Percentiles rank a stretch among this genome's conserved stretches.
phyloP scores from a whole-genome alignment of 2,888 invertebrate species.

The Nemotelus pantherinus region DNA sequence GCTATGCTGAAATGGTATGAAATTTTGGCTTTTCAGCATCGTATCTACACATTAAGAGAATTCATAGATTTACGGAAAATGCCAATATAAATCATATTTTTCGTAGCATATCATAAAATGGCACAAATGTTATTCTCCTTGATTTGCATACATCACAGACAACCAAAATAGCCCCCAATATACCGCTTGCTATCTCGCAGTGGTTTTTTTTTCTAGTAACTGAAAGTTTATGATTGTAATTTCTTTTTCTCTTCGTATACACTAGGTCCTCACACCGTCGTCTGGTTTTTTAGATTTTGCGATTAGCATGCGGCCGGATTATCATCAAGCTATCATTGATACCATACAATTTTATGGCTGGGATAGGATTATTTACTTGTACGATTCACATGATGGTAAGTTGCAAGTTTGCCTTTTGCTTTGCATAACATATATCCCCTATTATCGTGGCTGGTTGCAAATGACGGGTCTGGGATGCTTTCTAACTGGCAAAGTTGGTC shows the following conservation, averaged over 20 bases:
- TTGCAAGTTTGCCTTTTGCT: conserved; percentile 51
- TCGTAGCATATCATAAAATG: no score
- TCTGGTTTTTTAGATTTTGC: conserved; percentile 91
- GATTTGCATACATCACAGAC: conserved; percentile 26
- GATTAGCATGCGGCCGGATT: conserved; percentile 91
- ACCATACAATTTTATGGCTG: conserved; percentile 91
- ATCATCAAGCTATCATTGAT: conserved; percentile 94
- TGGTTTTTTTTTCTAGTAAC: background rate
- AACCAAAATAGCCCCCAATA: no score
- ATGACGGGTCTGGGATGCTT: background rate
- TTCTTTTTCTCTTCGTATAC: conserved; percentile 2
- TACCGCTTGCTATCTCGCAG: no score
- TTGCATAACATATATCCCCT: background rate
- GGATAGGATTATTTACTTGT: conserved; percentile 81
- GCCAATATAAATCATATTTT: no score
- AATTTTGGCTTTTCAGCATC: no score
- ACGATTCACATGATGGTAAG: conserved; percentile 82
- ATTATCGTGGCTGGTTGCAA: background rate
- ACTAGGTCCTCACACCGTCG: conserved; percentile 83
- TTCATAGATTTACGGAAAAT: no score
- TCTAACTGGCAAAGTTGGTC: background rate
- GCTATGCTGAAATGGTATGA: no score
- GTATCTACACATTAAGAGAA: no score
- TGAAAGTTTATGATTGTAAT: background rate
- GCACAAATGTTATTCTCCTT: background rate